Evolutionary conservation across 1,140 invertebrate genomes (phyloP).

Genomic region (Adoxophyes honmai): DNA sequence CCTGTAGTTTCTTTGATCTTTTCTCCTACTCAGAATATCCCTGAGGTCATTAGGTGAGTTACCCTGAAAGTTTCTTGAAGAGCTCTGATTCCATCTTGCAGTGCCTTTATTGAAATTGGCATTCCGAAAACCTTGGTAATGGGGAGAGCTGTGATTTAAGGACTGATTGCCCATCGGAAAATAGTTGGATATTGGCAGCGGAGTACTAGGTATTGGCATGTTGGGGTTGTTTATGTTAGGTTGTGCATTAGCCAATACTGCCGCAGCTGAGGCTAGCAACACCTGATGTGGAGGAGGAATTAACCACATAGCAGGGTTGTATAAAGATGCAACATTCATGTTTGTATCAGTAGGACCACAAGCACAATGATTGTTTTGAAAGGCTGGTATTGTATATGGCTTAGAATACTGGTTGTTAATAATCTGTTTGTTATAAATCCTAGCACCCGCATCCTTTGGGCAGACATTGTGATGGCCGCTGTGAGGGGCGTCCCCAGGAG

Average conservation of each 20-base stretch:
- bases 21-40: conserved; percentile 3
- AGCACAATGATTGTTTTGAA: background rate
- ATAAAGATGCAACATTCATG: background rate
- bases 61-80: no score
- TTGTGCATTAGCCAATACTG: background rate
- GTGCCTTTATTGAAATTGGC: background rate
- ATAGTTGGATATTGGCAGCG: background rate
- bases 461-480: background rate
- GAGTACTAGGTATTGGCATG: background rate
- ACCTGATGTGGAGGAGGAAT: background rate
- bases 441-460: background rate
- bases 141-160: background rate
- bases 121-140: background rate
- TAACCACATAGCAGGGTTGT: background rate
- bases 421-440: conserved; percentile 23
- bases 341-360: no score
- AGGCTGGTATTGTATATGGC: background rate
- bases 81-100: no score
- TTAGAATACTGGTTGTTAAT: conserved; percentile 22
- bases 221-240: background rate
- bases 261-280: background rate
- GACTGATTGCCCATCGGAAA: background rate
- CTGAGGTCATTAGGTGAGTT: background rate
- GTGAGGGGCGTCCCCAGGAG: conserved; percentile 24
- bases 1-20: background rate